Evolutionary conservation across 2,113 vertebrate genomes (phyloP), one percentile per base, ranked within the genome.

Genomic region (Rostratula benghalensis): DNA sequence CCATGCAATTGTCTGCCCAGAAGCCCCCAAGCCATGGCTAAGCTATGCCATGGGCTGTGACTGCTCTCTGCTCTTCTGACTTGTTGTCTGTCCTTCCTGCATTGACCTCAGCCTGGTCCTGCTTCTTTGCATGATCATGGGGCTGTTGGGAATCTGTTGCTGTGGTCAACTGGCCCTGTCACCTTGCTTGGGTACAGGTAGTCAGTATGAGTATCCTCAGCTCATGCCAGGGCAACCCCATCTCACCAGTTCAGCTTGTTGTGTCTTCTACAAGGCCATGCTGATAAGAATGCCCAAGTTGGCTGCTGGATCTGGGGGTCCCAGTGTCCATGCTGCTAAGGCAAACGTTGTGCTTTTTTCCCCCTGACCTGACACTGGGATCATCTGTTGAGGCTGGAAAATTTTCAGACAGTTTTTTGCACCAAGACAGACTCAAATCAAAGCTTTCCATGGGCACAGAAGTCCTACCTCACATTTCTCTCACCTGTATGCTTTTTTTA

Each of bases 221-320:
- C 48, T 56, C 6, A 1, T n/a, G 15, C 33, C 50, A 45, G 50
- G 50, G 15, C 24, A 70, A 64, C 14, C 5, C 24, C 23, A 23
- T 31, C 24, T 89, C 53, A 64, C 33, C 5, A 2, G 31, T 31
- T 74, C 27, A 74, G 63, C 14, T 35, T 22, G 21, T 22, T 3
- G 1, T 1, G 3, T 41, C 35, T 53, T 46, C 60, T 59, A 43
- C 1, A 1, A 83, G 43, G 5, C 2, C 17, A n/a, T 57, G 8
- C 4, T 0, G 9, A 33, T 46, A 33, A 22, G 35, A 84, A 57
- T 20, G 16, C 11, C 25, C 25, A 33, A 33, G 25, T 28, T 65
- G 37, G 17, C 46, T 60, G 69, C 22, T 81, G 22, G 21, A 67
- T 68, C 2, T 53, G 24, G 13, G 30, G 4, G 13, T 13, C 14